These are phyloP conservation scores for Caerostris extrusa DNA, from an alignment of 1,140 invertebrate species.

Conservation along the genomic window DNA sequence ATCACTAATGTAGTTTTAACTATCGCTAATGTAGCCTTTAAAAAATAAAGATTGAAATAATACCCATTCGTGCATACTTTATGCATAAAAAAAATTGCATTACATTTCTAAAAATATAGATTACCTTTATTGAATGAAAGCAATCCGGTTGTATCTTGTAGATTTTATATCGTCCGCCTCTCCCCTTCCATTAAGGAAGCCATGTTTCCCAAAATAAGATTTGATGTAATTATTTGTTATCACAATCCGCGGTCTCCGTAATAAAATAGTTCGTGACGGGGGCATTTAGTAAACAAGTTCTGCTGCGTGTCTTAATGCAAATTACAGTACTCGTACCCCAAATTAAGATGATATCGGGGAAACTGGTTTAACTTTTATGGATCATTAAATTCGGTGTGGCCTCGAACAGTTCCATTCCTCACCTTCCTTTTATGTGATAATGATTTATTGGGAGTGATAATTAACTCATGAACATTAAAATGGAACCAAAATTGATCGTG, in stretches of 20 bases:
- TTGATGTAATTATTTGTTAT: constrained; percentile 29
- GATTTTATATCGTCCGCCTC: background rate
- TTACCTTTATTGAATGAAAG: too few relatives aligned
- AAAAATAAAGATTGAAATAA: too few relatives aligned
- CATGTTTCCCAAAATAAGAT: background rate
- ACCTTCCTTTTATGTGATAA: too few relatives aligned
- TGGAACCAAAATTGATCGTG: too few relatives aligned
- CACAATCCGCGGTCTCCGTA: background rate
- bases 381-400: background rate
- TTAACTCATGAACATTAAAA: too few relatives aligned
- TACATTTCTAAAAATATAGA: too few relatives aligned
- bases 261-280: constrained; percentile 13
- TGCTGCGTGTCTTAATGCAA: background rate
- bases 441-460: too few relatives aligned
- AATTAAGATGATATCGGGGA: constrained; percentile 20
- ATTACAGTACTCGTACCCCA: background rate
- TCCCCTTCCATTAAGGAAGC: background rate
- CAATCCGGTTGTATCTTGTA: too few relatives aligned
- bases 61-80: too few relatives aligned
- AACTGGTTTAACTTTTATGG: background rate
- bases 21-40: too few relatives aligned
- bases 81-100: too few relatives aligned
- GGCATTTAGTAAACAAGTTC: constrained; percentile 16
- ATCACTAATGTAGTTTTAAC: too few relatives aligned
- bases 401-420: background rate